A percentile compares a stretch with the other conserved stretches of the same genome.
These are phyloP conservation scores for Trididemnum nubilum DNA, from an alignment of 23 tunicate genomes.

Conservation along the genomic window DNA sequence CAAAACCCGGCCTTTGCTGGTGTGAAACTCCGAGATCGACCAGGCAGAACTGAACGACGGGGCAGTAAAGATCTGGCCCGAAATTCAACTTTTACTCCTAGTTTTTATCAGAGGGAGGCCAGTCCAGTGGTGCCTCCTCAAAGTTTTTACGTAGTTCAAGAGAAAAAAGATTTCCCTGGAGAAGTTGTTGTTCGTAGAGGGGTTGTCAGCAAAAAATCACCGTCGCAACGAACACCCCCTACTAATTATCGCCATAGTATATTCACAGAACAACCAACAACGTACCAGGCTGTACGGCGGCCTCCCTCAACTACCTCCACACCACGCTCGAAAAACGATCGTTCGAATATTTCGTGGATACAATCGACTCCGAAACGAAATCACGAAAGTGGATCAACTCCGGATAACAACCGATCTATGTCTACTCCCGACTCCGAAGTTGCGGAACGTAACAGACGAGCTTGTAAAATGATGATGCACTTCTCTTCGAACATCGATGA, in stretches of 20 bases:
- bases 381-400: constrained; percentile 5
- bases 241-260: constrained; percentile 54
- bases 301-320: not conserved
- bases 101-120: constrained; percentile 43
- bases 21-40: not conserved
- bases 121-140: constrained; percentile 74
- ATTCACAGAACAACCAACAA: constrained; percentile 50
- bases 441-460: constrained; percentile 52
- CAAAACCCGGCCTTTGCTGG: not conserved
- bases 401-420: constrained; percentile 4
- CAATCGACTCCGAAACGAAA: not conserved
- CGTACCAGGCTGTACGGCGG: not conserved
- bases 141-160: constrained; percentile 43
- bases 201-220: not conserved
- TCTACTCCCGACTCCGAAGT: constrained; percentile 49
- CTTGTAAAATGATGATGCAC: constrained; percentile 48
- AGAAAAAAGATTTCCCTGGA: not conserved
- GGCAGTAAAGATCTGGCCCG: not conserved
- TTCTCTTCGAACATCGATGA: constrained; percentile 31
- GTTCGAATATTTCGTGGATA: constrained; percentile 9
- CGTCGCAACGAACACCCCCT: not conserved
- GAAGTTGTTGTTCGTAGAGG: constrained; percentile 11
- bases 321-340: not conserved
- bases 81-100: not conserved
- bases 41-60: not conserved